These are phyloP conservation scores for Spea bombifrons DNA, from an alignment of 2,113 vertebrate species.

Conservation along the genomic window DNA sequence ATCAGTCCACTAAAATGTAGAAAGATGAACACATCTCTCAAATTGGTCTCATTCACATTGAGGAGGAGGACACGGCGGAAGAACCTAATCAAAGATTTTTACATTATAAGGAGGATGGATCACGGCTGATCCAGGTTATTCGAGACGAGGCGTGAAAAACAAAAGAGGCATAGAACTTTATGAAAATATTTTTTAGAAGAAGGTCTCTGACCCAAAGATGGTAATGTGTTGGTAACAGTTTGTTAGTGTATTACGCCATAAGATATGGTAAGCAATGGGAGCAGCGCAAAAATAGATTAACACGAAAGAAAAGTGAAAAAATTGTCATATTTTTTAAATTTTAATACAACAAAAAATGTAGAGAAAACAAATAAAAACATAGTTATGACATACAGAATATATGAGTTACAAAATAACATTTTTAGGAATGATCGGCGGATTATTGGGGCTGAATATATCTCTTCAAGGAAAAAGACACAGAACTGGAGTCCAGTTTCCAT, in stretches of 20 bases:
- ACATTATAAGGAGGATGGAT: conserved; percentile 22
- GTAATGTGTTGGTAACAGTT: not conserved
- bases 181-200: not conserved
- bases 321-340: too few relatives aligned
- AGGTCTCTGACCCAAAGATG: not conserved
- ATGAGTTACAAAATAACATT: too few relatives aligned
- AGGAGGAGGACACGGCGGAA: conserved; percentile 22
- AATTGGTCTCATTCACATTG: conserved; percentile 16
- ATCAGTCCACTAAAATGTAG: conserved; percentile 32
- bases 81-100: conserved; percentile 14
- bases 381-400: too few relatives aligned
- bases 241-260: not conserved
- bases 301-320: too few relatives aligned
- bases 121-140: conserved; percentile 4
- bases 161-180: not conserved
- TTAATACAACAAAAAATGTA: too few relatives aligned
- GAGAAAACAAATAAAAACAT: too few relatives aligned
- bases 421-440: too few relatives aligned
- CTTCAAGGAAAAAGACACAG: too few relatives aligned
- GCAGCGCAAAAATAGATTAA: too few relatives aligned
- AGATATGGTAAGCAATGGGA: not conserved
- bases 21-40: conserved; percentile 32
- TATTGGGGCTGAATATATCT: too few relatives aligned
- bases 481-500: too few relatives aligned
- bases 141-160: not conserved